Base-by-base conservation (phyloP, 2,113 vertebrate genomes). In the Saccopteryx bilineata region DNA sequence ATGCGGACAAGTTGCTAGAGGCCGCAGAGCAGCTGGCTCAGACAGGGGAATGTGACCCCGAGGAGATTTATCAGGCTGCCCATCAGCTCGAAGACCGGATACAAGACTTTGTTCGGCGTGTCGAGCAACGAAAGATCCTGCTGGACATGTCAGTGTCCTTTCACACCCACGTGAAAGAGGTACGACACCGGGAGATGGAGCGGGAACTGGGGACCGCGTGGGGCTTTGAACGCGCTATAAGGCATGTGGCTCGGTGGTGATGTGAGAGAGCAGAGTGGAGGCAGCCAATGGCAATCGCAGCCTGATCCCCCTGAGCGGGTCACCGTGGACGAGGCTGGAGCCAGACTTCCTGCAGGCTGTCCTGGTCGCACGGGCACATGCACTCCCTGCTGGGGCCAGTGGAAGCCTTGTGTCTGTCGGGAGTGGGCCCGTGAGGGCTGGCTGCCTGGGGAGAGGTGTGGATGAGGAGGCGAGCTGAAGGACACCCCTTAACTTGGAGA, bases 61-160 rank as follows among this genome's bases (percentile, higher is more conserved):
- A 99, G 97, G 99, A 99, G 98, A 99, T 99, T 68, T 99, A 99
- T 97, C 99, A 99, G 98, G 99, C 99, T 9, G 99, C 99, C 69
- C 99, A 99, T 98, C 99, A 99, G 97, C 98, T 99, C 0, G 99
- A 99, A 95, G 99, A 99, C 97, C 98, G 99, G 82, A 99, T 99
- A 95, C 99, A 99, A 98, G 99, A 99, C 97, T 99, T 99, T 92
- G 99, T 99, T 50, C 98, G 99, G n/a, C 99, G 99, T 0, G 99
- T 99, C 1, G 99, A 99, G 96, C 99, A 99, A n/a, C 99, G 99
- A 19, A 99, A 99, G 98, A 98, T 99, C 96, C 98, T 99, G 17
- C 98, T 99, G 96, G 99, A 99, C 98, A 99, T 99, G 99, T 99
- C 99, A 0, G 99, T 99, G 86, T 99, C 99, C 68, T 99, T 99